A percentile compares a stretch with the other conserved stretches of the same genome.
Conservation (phyloP, 2,797 vertebrate genomes). For the Peromyscus eremicus region DNA sequence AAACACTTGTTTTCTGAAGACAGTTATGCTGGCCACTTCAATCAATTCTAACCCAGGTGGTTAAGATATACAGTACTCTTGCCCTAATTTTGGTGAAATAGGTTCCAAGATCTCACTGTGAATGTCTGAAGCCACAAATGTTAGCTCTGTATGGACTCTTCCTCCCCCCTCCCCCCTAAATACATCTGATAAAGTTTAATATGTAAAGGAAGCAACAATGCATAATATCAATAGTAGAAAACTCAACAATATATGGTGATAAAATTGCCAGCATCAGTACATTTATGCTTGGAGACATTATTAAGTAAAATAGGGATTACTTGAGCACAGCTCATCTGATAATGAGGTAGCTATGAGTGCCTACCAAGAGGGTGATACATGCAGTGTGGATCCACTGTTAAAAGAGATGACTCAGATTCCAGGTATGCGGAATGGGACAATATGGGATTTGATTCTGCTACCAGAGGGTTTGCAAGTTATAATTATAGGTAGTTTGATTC, state of each 20-base stretch:
- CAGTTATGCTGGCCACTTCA: neutral
- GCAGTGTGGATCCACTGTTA: no score
- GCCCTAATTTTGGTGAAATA: neutral
- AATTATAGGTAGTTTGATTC: neutral
- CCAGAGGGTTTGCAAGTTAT: neutral
- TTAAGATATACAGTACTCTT: neutral
- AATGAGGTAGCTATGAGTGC: neutral
- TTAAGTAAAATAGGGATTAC: neutral
- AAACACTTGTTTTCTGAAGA: neutral
- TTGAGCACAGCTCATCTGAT: neutral
- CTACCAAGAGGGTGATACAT: neutral
- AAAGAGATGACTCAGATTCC: neutral
- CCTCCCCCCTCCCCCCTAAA: accelerated
- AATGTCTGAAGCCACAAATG: neutral
- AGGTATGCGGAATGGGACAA: neutral
- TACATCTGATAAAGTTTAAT: neutral
- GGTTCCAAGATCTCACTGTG: neutral
- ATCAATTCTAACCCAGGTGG: neutral
- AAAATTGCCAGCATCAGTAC: neutral
- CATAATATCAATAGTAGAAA: neutral
- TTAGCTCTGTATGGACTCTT: no score
- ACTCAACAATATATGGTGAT: neutral
- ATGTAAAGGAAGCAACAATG: neutral
- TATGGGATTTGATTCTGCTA: neutral
- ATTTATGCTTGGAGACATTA: neutral